Evolutionary conservation across 2,113 vertebrate species (phyloP), one percentile per base, ranked within the genome.

Genomic region (Nanorana parkeri): DNA sequence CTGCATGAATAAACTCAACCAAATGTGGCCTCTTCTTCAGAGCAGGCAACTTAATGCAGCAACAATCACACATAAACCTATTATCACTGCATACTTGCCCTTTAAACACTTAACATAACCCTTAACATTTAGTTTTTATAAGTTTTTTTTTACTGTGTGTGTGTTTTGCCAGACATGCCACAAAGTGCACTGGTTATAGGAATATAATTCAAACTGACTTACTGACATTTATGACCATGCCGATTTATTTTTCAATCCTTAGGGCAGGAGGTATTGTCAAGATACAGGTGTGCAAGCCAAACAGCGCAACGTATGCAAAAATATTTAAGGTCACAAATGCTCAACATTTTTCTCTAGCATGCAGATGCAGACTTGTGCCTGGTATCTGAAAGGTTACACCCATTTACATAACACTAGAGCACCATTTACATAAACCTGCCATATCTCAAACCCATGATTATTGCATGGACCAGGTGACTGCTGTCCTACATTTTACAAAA

Each of bases 271-370:
- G 20, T 51, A 41, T 36, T 16, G 41, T 69, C 67, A 15, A 3
- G 4, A 17, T 69, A 16, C 67, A 69, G 67, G 67, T 52, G 67
- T 51, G n/a, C 23, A 15, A 51, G 41, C 36, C 21, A 36, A 68
- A 68, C 15, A 15, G 29, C 66, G 15, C 10, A 41, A 47, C n/a
- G 8, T 36, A 36, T 36, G 32, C 32, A 36, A 36, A 36, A 2
- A 36, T 36, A 36, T 36, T 36, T 32, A 52, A 51, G 10, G 67
- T 52, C 5, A 52, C 21, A 71, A 71, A 54, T 28, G 4, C 47
- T 54, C 5, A 55, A 71, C 41, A 71, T 71, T 71, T 71, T 63
- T 69, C 41, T 51, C 41, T 52, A 52, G 23, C 54, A 51, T 24
- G 54, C 68, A 26, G 5, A 71, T 71, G 23, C 21, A 54, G 24